Conservation (phyloP, 2,113 vertebrate species). For the Myrmecophaga tridactyla region DNA sequence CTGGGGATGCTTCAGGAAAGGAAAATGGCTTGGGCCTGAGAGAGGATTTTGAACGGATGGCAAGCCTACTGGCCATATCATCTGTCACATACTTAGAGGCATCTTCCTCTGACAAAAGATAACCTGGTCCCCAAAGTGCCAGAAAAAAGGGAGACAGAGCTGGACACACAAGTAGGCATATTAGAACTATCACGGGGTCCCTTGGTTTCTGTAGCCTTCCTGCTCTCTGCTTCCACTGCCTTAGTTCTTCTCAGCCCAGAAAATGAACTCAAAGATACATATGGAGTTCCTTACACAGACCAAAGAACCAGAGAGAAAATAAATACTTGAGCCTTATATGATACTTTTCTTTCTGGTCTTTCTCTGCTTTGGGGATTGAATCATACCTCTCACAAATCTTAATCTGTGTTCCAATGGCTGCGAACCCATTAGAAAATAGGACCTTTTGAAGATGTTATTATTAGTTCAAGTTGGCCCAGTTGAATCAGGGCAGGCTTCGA, state of each 20-base stretch:
- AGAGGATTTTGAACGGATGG: background rate
- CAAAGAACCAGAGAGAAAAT: background rate
- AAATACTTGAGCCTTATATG: rapidly evolving
- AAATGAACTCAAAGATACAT: background rate
- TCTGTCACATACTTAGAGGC: background rate
- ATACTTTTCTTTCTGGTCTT: background rate
- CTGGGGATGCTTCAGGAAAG: background rate
- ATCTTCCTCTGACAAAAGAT: background rate
- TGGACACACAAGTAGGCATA: background rate
- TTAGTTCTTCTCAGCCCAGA: background rate
- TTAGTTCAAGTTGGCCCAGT: no score
- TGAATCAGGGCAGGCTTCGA: no score
- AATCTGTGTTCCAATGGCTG: no score
- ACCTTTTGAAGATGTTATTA: no score
- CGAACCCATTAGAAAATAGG: no score
- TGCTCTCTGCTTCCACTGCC: background rate
- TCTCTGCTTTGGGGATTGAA: background rate
- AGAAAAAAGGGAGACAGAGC: no score
- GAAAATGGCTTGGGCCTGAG: background rate
- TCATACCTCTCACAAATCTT: no score
- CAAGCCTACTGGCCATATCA: background rate
- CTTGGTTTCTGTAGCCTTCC: background rate
- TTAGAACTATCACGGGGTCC: background rate
- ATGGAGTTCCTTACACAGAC: background rate
- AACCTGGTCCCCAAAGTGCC: background rate